Evolutionary conservation across 1,140 invertebrate species (phyloP), one percentile per base, ranked within the genome.

Genomic region (Popillia japonica): DNA sequence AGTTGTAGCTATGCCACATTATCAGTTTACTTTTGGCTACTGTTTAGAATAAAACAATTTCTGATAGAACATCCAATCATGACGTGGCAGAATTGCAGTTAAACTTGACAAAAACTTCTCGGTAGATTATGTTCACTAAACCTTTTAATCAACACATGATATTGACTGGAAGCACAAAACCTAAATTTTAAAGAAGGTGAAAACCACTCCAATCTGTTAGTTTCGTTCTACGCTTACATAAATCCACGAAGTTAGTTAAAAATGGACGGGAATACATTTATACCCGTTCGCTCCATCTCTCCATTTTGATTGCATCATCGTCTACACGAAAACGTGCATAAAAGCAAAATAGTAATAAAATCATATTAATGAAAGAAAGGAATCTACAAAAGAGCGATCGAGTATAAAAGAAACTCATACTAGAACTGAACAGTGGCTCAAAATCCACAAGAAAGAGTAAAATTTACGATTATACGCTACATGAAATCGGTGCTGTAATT

Each of bases 261-360:
- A 68, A 8, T 20, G 7, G 23, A 27, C 11, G 17, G 22, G 22
- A 34, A 42, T 7, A 34, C 10, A 72, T 27, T 83, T 83, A 83
- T 83, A 85, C 84, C 83, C 84, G 79, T 82, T 84, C 83, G 80
- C 83, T 85, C 84, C 84, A 85, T 85, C 84, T 84, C 83, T 83
- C 83, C 41, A 76, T 74, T 44, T 17, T 34, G 17, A 17, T 55
- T 55, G 14, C 40, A n/a, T 22, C 6, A 74, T 17, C 14, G 41
- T 17, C 72, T 74, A 74, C 17, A 17, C 34, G 17, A 74, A 74
- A 48, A 34, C 1, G 27, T 23, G 75, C 40, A 55, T 22, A 44
- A 41, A 74, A 40, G 41, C 7, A 11, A 41, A 27, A 55, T 1
- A 42, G 8, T 44, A 23, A 14, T 34, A 55, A 48, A 76, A 55